Base-by-base conservation (phyloP, 2,888 invertebrate species). In the Trissonchulus sp. region DNA sequence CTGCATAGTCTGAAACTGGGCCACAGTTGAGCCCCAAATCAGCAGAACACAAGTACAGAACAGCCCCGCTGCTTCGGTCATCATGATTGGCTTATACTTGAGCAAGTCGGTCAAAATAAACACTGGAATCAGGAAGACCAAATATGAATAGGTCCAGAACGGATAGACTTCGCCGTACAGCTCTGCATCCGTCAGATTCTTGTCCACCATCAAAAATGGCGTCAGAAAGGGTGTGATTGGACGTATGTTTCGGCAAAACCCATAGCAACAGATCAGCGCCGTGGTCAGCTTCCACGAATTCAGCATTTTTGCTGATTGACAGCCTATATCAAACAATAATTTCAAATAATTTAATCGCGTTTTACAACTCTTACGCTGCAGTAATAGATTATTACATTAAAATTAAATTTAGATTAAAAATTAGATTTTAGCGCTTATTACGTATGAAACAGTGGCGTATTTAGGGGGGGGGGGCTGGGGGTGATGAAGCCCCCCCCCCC, bases 131-230 rank as follows among this genome's bases (percentile, higher is more conserved):
- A 74, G 38, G 28, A 34, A 23, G 31, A 36, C 31, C n/a, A n/a
- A 86, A 84, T 93, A 92, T 0, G 92, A 90, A 84, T 96, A 96
- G 0, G 93, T 94, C 80, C 91, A 92, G 65, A 90, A 88, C 0
- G 95, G 95, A 86, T 92, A 95, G 0, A 95, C 90, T 78, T 92
- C 89, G 81, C 91, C 89, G 81, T 89, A 90, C 1, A 89, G 86
- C 87, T 89, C 82, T 35, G 80, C 81, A 23, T 81, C 78, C 8
- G 84, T 83, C 73, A 85, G 79, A 76, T 85, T 85, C 73, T 82
- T 82, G 2, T 80, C 78, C 2, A 83, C 82, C 15, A 83, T 81
- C 15, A 86, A 79, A 77, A 82, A 86, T 33, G 84, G 83, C 0
- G 85, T 85, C 1, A 86, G 80, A 76, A 83, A 86, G 1, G 85